A percentile compares a stretch with the other conserved stretches of the same genome.
Evolutionary conservation across 2,888 invertebrate species (phyloP).

Genomic region (Cordilura impudica): DNA sequence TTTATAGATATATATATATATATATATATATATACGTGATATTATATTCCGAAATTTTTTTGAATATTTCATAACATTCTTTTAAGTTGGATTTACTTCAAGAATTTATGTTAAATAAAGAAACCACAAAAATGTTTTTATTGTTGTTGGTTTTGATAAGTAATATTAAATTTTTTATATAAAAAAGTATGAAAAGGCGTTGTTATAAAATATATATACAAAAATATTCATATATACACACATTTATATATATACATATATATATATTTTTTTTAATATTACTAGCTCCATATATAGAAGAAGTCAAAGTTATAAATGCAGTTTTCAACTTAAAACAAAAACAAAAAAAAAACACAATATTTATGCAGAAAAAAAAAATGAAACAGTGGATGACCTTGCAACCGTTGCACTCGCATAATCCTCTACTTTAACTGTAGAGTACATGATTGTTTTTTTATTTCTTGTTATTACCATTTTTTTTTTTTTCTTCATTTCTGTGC

Average conservation of each 20-base stretch:
- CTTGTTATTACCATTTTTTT: slow-evolving; percentile 16
- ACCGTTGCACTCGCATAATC: slow-evolving; percentile 70
- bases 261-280: slow-evolving; percentile 36
- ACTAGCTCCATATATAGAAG: slow-evolving; percentile 24
- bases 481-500: slow-evolving; percentile 25
- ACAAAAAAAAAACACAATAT: neutral
- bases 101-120: slow-evolving; percentile 37
- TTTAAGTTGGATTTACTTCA: slow-evolving; percentile 15
- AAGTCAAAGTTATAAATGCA: slow-evolving; percentile 31
- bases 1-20: too few species aligned
- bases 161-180: neutral
- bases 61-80: slow-evolving; percentile 10
- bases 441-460: slow-evolving; percentile 20
- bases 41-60: too few species aligned
- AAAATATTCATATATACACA: neutral
- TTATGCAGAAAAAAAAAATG: slow-evolving; percentile 16
- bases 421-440: slow-evolving; percentile 46
- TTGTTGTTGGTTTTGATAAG: slow-evolving; percentile 1
- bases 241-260: neutral
- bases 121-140: slow-evolving; percentile 52
- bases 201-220: neutral
- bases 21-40: too few species aligned
- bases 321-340: neutral
- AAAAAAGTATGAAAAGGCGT: slow-evolving; percentile 18
- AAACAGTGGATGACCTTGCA: slow-evolving; percentile 76